Evolutionary conservation across 2,113 vertebrate genomes (phyloP), one percentile per base, ranked within the genome.

Genomic region (Lasiurus cinereus): DNA sequence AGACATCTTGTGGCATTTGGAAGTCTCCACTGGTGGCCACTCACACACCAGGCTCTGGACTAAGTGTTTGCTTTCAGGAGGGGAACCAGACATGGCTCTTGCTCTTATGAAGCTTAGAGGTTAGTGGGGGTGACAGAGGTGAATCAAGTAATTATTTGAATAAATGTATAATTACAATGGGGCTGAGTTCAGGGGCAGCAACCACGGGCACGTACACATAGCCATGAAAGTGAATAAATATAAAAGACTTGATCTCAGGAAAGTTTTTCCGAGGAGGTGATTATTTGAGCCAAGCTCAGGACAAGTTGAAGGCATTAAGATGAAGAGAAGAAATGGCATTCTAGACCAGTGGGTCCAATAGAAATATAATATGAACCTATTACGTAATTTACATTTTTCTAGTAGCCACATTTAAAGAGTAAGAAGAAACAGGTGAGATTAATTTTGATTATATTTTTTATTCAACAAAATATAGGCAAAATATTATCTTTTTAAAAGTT

Each of bases 401-500:
- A 39, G 73, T 83, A 79, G 50, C 56, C 72, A 86, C 43, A 76
- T 66, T 74, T 85, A 77, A 64, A 54, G 24, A 64, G 22, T 21
- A 69, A 64, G 80, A 94, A 64, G 73, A 80, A 83, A 83, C 24
- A 67, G 33, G n/a, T 73, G 36, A 88, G 43, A 56, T 73, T 83
- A 31, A 93, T 66, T 84, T 84, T 79, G 56, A 69, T 90, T 11
- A 39, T 73, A 78, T 67, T 52, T 50, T 46, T 31, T 83, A 66
- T 59, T 83, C 52, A 79, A 83, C 50, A 48, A 96, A 64, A 67
- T 85, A 83, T 56, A 88, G 54, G 64, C 67, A 91, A 83, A 74
- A 88, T 78, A 64, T 31, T 91, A 67, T 56, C 70, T 93, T 93
- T 96, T 93, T 21, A 46, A 93, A 72, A 69, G n/a, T 90, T 52